Percentiles rank a stretch among this genome's conserved stretches.
phyloP scores from a whole-genome alignment of 2,113 vertebrate genomes.

The Nannobrachium achirus region DNA sequence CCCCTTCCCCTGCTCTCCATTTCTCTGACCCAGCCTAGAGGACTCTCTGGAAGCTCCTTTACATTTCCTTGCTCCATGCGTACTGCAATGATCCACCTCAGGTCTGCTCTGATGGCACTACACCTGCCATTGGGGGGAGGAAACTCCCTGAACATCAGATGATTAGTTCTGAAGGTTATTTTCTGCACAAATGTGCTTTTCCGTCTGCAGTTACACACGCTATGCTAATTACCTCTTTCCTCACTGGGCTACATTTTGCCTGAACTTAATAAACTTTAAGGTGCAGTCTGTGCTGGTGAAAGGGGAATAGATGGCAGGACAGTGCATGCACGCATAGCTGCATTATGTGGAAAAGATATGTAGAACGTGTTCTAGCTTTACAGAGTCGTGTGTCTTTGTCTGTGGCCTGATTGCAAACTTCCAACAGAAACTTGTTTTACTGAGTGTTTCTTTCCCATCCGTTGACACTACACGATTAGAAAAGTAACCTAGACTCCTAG shows the following conservation, averaged over 20 bases:
- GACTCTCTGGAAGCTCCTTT: constrained; percentile 43
- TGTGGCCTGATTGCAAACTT: background rate
- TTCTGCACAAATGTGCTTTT: background rate
- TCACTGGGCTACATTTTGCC: constrained; percentile 6
- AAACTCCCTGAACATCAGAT: constrained; percentile 7
- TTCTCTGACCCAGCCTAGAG: constrained; percentile 59
- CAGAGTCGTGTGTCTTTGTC: background rate
- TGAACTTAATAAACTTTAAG: constrained; percentile 29
- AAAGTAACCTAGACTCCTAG: constrained; percentile 4
- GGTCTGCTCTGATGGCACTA: constrained; percentile 11
- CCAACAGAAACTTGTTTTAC: background rate
- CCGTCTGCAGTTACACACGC: constrained; percentile 38
- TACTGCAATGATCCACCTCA: constrained; percentile 1
- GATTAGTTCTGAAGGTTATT: constrained; percentile 4
- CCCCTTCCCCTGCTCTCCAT: constrained; percentile 45
- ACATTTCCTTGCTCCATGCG: background rate
- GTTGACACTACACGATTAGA: background rate
- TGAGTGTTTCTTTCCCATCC: background rate
- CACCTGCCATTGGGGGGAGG: constrained; percentile 28
- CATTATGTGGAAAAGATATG: constrained; percentile 12
- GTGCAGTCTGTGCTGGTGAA: constrained; percentile 4
- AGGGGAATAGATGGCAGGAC: constrained; percentile 28
- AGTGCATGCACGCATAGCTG: background rate
- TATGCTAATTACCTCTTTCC: constrained; percentile 37
- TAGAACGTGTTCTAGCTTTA: too few relatives aligned